phyloP scores from a whole-genome alignment of 1,140 invertebrate species.

The Drosophila arawakana region DNA sequence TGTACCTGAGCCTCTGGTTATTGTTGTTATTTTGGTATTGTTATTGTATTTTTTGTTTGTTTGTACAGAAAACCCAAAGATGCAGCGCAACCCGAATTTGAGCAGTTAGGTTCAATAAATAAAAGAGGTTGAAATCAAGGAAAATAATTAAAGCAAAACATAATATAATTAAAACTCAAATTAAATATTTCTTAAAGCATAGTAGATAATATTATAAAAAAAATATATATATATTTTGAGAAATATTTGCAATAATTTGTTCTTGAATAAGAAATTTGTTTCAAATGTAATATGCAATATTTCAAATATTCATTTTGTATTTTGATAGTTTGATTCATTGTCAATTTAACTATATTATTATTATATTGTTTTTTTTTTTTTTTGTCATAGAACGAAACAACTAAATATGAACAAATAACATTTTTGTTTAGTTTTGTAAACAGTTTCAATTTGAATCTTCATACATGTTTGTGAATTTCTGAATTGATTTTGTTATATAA shows the following conservation, averaged over 20 bases:
- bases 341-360: conserved; percentile 60
- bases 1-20: conserved; percentile 53
- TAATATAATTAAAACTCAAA: conserved; percentile 41
- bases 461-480: conserved; percentile 84
- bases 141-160: conserved; percentile 50
- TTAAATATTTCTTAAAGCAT: conserved; percentile 56
- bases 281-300: conserved; percentile 80
- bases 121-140: conserved; percentile 40
- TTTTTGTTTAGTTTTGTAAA: conserved; percentile 69
- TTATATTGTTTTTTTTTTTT: conserved; percentile 56
- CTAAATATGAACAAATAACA: conserved; percentile 83
- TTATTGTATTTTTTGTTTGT: conserved; percentile 30
- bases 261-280: conserved; percentile 75
- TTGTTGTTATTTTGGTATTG: conserved; percentile 21
- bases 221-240: conserved; percentile 36
- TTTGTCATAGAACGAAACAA: conserved; percentile 79
- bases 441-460: conserved; percentile 82
- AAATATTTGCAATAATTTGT: conserved; percentile 81
- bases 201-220: conserved; percentile 43
- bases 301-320: conserved; percentile 65
- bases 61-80: conserved; percentile 59
- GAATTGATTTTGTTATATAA: conserved; percentile 64
- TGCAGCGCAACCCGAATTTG: conserved; percentile 73
- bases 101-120: conserved; percentile 44
- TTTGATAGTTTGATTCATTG: conserved; percentile 65